Base-by-base conservation (phyloP, 2,797 vertebrate species). In the Silurus lanzhouensis region DNA sequence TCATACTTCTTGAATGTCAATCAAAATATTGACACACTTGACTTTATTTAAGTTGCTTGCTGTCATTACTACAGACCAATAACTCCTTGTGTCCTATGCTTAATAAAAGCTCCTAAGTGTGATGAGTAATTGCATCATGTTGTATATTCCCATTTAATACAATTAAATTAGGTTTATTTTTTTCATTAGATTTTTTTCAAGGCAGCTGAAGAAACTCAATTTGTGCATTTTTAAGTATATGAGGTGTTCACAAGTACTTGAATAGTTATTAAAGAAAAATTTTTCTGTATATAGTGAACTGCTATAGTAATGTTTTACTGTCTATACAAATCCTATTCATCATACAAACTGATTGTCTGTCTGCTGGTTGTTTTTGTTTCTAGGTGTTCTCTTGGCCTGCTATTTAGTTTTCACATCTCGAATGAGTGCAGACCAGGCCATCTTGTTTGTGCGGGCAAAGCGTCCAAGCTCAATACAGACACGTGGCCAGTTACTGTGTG, bases 381-480 rank as follows among this genome's bases (percentile, higher is more conserved):
- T 90, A 99, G 98, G 98, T 88, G 98, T 99, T 88, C 92, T 99
- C 80, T 94, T 98, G 92, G 97, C 98, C 58, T 99, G 97, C 92
- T 99, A 98, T 90, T 92, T 99, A 89, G 97, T 99, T 85, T 99
- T 98, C 93, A 98, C 97, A 2, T 97, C 96, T 44, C 94, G 98
- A 81, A 99, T 99, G 97, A 98, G 94, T 0, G 97, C 97, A 20
- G 97, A 99, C 90, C 98, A 99, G 91, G 97, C 98, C 17, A 99
- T 99, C 89, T 92, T 99, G 90, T 99, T 97, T 88, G 96, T 99
- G 55, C 94, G 98, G 77, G 97, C 97, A 58, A 99, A 99, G 91
- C 94, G 98, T 81, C 97, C 97, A 61, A 98, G 98, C 89, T 97
- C 98, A 68, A 98, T 99, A 90, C 98, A 99, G 92, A 99, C 98